Base-by-base conservation (phyloP, 2,797 vertebrate genomes). In the Argentina silus region DNA sequence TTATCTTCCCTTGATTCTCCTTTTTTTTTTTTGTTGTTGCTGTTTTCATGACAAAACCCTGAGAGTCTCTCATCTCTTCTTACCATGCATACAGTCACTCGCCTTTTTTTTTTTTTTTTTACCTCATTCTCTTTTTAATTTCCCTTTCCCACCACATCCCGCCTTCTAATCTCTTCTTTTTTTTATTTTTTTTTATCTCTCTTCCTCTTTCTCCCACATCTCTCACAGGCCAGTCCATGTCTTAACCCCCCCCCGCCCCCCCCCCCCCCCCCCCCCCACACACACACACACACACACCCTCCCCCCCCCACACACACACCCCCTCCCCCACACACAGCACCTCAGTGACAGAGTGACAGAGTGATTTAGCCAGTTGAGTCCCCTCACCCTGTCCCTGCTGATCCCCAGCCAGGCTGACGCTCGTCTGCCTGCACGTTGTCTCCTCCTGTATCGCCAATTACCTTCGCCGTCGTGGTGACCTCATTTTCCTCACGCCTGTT, bases 391-490 rank as follows among this genome's bases (percentile, higher is more conserved):
- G 15, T 45, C 42, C 43, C 61, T 63, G 27, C 43, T 45, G 62
- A 64, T 64, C 62, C n/a, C 62, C 62, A 45, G 42, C 62, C 43
- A 45, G 62, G n/a, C 62, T 19, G 62, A 64, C 0, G 62, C 36
- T 64, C 4, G 15, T 64, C 62, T 6, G 62, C 62, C 62, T 45
- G 42, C 62, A 64, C 43, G 6, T 19, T 17, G 62, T 45, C 61
- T 64, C 61, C 61, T 10, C 61, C 61, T 42, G 7, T 64, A 64
- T 64, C 42, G 42, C 15, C 42, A 45, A 45, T 15, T 44, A 64
- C 62, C 62, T 64, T 64, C 43, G 44, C 62, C 15, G 14, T 5
- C n/a, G 42, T 43, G 62, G 62, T 64, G 62, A 64, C 62, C 62
- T 45, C 8, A 45, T 64, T 64, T 45, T 36, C 27, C 27, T 36